Base-by-base conservation (phyloP, 2,797 vertebrate genomes). In the Micropoecilia bifurca region DNA sequence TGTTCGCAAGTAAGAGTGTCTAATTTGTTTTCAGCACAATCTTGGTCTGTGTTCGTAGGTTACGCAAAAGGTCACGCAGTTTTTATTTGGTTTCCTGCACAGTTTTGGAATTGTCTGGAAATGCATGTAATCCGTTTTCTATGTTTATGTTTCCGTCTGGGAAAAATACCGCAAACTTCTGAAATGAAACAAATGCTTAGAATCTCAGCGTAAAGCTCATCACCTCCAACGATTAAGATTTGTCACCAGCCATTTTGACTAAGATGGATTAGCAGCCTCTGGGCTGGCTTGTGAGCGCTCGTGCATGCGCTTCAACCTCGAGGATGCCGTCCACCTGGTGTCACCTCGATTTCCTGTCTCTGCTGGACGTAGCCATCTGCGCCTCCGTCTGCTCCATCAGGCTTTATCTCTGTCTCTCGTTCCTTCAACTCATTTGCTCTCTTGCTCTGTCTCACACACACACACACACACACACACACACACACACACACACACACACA, bases 281-380 rank as follows among this genome's bases (percentile, higher is more conserved):
- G 33, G 76, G 72, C 57, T 75, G 33, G 76, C 66, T 22, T 72
- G 63, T 77, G 75, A 74, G 43, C 80, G 36, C 82, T 50, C 53
- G 30, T 73, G 80, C 76, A 36, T 78, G 79, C 48, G 28, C 74
- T 80, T 77, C 81, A 84, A 78, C 84, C 84, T 91, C 61, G 72
- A 82, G 91, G 88, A 74, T 84, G 85, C 76, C 53, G 18, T 91
- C 87, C 92, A 93, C 92, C 91, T 90, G 93, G 91, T 90, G 89
- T 92, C 91, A 94, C 90, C 90, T 95, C 92, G 76, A 93, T 90
- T 92, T 92, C 90, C 91, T 88, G 90, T 89, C 90, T 90, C 92
- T 81, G 85, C 81, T 80, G 90, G 91, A 94, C 92, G 82, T 48
- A 74, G 88, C 95, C 96, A 96, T 96, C 94, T 96, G 95, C 88